Percentiles rank a stretch among this genome's conserved stretches.
These are phyloP conservation scores for Tetramorium parvispinum DNA, from an alignment of 1,140 invertebrate genomes.

Conservation along the genomic window DNA sequence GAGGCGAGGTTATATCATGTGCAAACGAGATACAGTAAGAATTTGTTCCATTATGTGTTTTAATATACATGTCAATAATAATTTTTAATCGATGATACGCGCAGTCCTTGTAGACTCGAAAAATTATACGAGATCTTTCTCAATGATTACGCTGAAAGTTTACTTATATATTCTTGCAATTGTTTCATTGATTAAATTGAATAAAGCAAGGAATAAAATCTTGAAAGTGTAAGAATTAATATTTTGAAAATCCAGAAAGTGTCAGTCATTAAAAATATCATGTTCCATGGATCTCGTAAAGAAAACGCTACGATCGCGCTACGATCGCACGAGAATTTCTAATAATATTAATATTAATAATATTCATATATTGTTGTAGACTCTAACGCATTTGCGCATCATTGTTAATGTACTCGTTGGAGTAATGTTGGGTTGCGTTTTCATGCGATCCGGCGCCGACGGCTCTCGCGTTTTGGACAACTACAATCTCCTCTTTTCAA, in stretches of 20 bases:
- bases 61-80: background rate
- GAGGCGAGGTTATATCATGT: constrained; percentile 89
- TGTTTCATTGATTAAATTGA: background rate
- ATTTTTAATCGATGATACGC: background rate
- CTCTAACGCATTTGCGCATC: constrained; percentile 94
- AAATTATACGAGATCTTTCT: background rate
- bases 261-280: background rate
- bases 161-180: background rate
- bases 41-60: background rate
- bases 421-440: constrained; percentile 91
- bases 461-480: constrained; percentile 92
- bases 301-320: too few relatives aligned
- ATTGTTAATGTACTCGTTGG: constrained; percentile 90
- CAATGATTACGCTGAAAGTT: background rate
- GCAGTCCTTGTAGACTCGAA: background rate
- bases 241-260: background rate
- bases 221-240: background rate
- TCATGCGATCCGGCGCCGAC: constrained; percentile 89
- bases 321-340: background rate
- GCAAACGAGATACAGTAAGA: constrained; percentile 89
- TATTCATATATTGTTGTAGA: constrained; percentile 85
- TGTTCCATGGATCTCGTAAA: background rate
- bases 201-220: background rate
- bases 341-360: too few relatives aligned
- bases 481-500: constrained; percentile 93